Base-by-base conservation (phyloP, 2,797 vertebrate species). In the Sebastiscus tertius region DNA sequence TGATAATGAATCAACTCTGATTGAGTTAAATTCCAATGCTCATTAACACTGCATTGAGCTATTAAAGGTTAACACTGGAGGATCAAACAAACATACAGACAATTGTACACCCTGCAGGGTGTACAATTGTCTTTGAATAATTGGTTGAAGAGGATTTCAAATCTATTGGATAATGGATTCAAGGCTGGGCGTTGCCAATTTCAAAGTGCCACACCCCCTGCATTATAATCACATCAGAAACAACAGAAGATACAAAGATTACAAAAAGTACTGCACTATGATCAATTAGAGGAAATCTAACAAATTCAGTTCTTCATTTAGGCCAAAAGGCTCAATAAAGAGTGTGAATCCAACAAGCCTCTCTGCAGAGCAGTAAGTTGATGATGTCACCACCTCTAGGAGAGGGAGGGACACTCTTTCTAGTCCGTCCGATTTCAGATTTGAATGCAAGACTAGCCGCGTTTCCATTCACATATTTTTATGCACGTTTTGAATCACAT, bases 21-120 rank as follows among this genome's bases (percentile, higher is more conserved):
- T 42, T 31, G 52, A 34, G 49, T 55, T 16, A 3, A 12, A 63
- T 60, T 20, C n/a, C 16, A 54, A 3, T 5, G 9, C 46, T n/a
- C 5, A 26, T 34, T 42, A 39, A 75, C 61, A 75, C 61, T 65
- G 49, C 55, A 70, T 65, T 26, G 54, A 56, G 75, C 74, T 81
- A 79, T 75, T 72, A 16, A 62, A 78, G 20, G 33, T 75, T 67
- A 72, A 85, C 31, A 82, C 42, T 69, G 42, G 34, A 29, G 42
- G 22, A 14, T 76, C 8, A 72, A 58, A 56, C 31, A 39, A 78
- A 39, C 36, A 39, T 39, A 26, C 26, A 26, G 26, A 26, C 26
- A 26, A 26, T 26, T 26, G 26, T 26, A 26, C 26, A 26, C 26
- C 26, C 26, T 39, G 36, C 12, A 39, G 18, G 52, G 42, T 74